A percentile compares a stretch with the other conserved stretches of the same genome.
phyloP scores from a whole-genome alignment of 1,140 invertebrate genomes.

The Thaumetopoea pityocampa region DNA sequence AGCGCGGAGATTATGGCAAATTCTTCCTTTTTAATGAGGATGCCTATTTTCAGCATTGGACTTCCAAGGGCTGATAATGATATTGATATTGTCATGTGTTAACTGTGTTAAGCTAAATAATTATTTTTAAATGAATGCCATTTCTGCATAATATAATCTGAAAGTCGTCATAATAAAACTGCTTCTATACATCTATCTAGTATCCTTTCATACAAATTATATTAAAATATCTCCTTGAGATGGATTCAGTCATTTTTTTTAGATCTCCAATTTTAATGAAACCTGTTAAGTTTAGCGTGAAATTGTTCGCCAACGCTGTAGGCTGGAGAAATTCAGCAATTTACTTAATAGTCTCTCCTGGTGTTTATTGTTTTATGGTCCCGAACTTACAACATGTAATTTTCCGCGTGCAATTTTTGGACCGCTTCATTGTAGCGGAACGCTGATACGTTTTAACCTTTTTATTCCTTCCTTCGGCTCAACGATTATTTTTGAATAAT shows the following conservation, averaged over 20 bases:
- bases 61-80: too few relatives aligned
- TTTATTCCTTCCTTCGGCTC: slow-evolving; percentile 4
- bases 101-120: too few relatives aligned
- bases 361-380: slow-evolving; percentile 27
- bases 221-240: slow-evolving; percentile 6
- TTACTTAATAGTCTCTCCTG: slow-evolving; percentile 25
- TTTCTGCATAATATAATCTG: too few relatives aligned
- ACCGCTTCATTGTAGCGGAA: slow-evolving; percentile 18
- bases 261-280: slow-evolving; percentile 18
- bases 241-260: slow-evolving; percentile 6
- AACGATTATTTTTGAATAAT: slow-evolving; percentile 4
- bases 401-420: slow-evolving; percentile 22
- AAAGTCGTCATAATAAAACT: too few relatives aligned
- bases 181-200: too few relatives aligned
- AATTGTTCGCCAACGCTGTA: slow-evolving; percentile 17
- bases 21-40: too few relatives aligned
- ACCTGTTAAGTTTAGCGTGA: slow-evolving; percentile 13
- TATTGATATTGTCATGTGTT: too few relatives aligned
- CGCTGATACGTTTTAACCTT: neutral
- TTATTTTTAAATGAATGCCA: too few relatives aligned
- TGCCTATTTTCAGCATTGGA: too few relatives aligned
- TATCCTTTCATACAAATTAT: too few relatives aligned
- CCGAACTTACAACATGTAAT: slow-evolving; percentile 26
- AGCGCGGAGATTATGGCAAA: too few relatives aligned
- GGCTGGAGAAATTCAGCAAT: slow-evolving; percentile 26